Evolutionary conservation across 2,797 vertebrate genomes (phyloP), one percentile per base, ranked within the genome.

Genomic region (Poeciliopsis turneri): DNA sequence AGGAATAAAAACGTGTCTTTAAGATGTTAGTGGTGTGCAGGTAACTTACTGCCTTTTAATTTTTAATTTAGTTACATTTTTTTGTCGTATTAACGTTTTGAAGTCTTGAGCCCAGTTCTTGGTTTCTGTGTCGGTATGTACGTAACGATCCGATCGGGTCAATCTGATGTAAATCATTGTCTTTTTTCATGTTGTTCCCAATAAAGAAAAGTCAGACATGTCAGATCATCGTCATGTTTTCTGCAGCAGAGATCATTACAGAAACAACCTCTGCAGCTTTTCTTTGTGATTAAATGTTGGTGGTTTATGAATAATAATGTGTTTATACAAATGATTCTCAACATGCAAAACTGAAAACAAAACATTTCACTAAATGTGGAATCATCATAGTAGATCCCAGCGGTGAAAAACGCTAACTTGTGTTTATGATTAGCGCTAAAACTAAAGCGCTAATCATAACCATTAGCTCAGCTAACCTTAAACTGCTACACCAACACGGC

Each of bases 131-230:
- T 68, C 7, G 1, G 75, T 69, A 28, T 77, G 64, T 78, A 53
- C 2, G 41, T 72, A 41, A 55, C 12, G 75, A 59, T 43, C 72
- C 33, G 1, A 39, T 10, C 36, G 74, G 74, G 49, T 55, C 66
- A 6, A 20, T 7, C 30, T 39, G 28, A 69, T 36, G 64, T 77
- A 51, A 77, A 43, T 69, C 57, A 66, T 59, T 66, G 72, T 79
- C 43, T n/a, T 79, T 64, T 78, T 69, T 55, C 59, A 79, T 73
- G 71, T 51, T 75, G 71, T 79, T 79, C 72, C 71, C 69, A 78
- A 72, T 75, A 75, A 79, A 79, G 47, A 33, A 25, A 74, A 28
- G 10, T 74, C 71, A 74, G 64, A 46, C 33, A 51, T 30, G 33
- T 73, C 57, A 1, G 16, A 20, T 68, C n/a, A 1, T 16, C 8